A percentile compares a stretch with the other conserved stretches of the same genome.
These are phyloP conservation scores for Rutilus rutilus DNA, from an alignment of 2,113 vertebrate species.

Conservation along the genomic window DNA sequence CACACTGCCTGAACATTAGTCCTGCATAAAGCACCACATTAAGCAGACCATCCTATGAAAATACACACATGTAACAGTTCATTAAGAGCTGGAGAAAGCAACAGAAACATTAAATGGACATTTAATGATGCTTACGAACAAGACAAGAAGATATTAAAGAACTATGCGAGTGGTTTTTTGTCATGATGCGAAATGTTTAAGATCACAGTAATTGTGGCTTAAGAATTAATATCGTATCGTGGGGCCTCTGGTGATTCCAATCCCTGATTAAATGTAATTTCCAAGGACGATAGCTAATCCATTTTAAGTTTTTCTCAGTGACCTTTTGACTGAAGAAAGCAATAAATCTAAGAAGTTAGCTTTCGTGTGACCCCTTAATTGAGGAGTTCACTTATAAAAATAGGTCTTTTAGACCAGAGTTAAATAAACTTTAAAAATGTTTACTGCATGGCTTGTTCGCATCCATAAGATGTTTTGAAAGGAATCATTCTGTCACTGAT, in stretches of 20 bases:
- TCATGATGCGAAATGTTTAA: not conserved
- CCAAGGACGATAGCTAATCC: not conserved
- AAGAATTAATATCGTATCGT: too few species aligned
- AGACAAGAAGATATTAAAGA: conserved; percentile 3
- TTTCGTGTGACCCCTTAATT: not conserved
- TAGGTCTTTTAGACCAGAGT: not conserved
- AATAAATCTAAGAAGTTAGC: not conserved
- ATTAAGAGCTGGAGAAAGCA: not conserved
- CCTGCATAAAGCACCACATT: conserved; percentile 5
- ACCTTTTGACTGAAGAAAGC: not conserved
- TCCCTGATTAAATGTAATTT: not conserved
- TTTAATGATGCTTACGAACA: not conserved
- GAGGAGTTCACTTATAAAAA: conserved; percentile 3
- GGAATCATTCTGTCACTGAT: not conserved
- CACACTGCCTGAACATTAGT: conserved; percentile 19
- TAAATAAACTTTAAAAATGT: conserved; percentile 1
- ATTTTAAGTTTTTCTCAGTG: not conserved
- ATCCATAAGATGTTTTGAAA: not conserved
- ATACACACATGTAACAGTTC: not conserved
- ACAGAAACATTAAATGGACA: not conserved
- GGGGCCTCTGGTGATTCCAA: too few species aligned
- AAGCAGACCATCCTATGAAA: not conserved
- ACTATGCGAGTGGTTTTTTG: not conserved
- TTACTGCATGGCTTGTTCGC: not conserved
- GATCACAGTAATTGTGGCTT: too few species aligned